Base-by-base conservation (phyloP, 2,797 vertebrate species). In the Peromyscus nudipes region DNA sequence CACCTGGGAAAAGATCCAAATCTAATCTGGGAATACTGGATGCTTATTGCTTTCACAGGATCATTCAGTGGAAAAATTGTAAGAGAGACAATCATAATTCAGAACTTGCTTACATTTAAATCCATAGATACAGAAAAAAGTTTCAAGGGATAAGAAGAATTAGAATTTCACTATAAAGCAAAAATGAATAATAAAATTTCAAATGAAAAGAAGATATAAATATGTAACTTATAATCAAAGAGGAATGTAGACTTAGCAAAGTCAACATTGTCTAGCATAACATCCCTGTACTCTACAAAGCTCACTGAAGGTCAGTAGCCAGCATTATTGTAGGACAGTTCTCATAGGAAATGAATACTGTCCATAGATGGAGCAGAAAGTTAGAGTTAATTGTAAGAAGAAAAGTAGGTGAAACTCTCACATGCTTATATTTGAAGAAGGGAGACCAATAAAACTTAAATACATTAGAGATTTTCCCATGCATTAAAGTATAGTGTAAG, bases 121-220 rank as follows among this genome's bases (percentile, higher is more conserved):
- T 57, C n/a, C 34, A 4, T 65, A 67, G 9, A 89, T 64, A 64
- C 8, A 60, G 40, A 71, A 73, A 73, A 86, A n/a, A 43, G 76
- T 93, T 94, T 94, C 46, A 91, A 76, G 13, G 76, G 52, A 67
- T 75, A 91, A 34, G 79, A 86, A 67, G 10, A 91, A 81, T 77
- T 69, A 14, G 19, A 2, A 6, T 87, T 95, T 95, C 77, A 84
- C 23, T 80, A 21, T 77, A 84, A 84, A 92, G 27, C 71, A 55
- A 77, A 76, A 11, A 71, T 13, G 65, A 95, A 71, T 84, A 76
- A 76, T 60, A 92, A 82, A 79, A 60, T 57, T 86, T 92, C 49
- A 93, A 92, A 87, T 79, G 21, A 77, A 91, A 84, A 94, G 16
- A 69, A 96, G 67, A 11, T 46, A 31, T 40, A 94, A 94, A 76